Evolutionary conservation across 2,797 vertebrate genomes (phyloP), one percentile per base, ranked within the genome.

Genomic region (Paedocypris micromegethes): DNA sequence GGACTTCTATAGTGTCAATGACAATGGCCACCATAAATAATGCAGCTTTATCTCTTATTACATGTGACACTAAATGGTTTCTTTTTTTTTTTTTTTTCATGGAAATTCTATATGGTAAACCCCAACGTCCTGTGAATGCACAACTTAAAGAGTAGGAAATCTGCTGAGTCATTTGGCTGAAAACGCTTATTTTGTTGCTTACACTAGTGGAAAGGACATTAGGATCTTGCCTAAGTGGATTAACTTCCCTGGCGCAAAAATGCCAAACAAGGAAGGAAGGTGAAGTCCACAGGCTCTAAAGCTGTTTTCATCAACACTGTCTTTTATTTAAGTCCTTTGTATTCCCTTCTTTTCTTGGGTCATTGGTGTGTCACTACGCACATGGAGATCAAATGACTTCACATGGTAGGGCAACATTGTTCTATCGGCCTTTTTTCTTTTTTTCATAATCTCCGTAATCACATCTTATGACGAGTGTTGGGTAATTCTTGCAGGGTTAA

Each of bases 401-500:
- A 49, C 40, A 54, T 4, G 41, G 55, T 41, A 67, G 57, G 46
- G 59, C 53, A 55, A 49, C 3, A 57, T 59, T 72, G 40, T 59
- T 2, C 57, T 55, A 44, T 23, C 8, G 3, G n/a, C 46, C 1
- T 9, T 58, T 53, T 64, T 64, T 37, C 38, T 41, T 41, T 9
- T 43, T 54, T 2, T 23, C 23, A 37, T 38, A 52, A 63, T 52
- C 60, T 50, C 62, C 9, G 50, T 53, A 64, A 64, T 64, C 8
- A 64, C 62, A 53, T n/a, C 2, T 23, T 23, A 23, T 23, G 23
- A 23, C 1, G 23, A 23, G 23, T 23, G 23, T 23, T 23, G 23
- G 23, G 23, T 23, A 23, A 23, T 23, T 23, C 23, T 23, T 23
- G 23, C 23, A 1, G 23, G 23, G 23, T 23, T 23, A 23, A 23